Evolutionary conservation across 2,113 vertebrate species (phyloP).

Genomic region (Xiphophorus couchianus): DNA sequence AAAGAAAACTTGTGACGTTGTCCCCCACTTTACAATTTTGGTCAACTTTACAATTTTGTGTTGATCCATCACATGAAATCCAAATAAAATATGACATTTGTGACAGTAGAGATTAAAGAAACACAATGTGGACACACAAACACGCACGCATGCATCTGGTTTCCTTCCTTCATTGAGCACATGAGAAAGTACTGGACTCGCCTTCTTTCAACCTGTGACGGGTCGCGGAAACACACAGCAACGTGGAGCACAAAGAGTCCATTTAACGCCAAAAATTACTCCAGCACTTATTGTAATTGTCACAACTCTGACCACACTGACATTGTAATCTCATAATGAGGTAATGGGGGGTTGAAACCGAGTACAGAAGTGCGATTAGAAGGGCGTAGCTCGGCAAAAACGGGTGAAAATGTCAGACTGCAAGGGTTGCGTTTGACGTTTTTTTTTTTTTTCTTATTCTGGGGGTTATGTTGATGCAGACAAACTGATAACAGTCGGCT

Average conservation of each 20-base stretch:
- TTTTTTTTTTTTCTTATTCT: conserved; percentile 2
- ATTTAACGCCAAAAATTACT: conserved; percentile 72
- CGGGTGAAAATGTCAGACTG: conserved; percentile 53
- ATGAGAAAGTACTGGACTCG: conserved; percentile 17
- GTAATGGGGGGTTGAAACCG: conserved; percentile 73
- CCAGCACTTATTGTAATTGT: conserved; percentile 76
- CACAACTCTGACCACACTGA: conserved; percentile 70
- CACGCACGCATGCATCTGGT: conserved; percentile 3
- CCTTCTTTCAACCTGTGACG: conserved; percentile 48
- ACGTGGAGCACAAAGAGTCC: conserved; percentile 61
- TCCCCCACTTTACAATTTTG: background rate
- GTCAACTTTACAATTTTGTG: background rate
- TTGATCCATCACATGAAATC: background rate
- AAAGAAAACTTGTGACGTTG: background rate
- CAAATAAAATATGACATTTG: background rate
- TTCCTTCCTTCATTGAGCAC: conserved; percentile 23
- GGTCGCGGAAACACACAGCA: conserved; percentile 40
- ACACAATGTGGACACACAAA: background rate
- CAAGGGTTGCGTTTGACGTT: conserved; percentile 9
- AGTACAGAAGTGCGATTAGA: conserved; percentile 70
- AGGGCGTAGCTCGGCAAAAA: conserved; percentile 54
- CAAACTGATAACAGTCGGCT: background rate
- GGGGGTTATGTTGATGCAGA: conserved; percentile 7
- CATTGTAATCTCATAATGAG: conserved; percentile 79
- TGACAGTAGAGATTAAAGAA: background rate